Conservation (phyloP, 2,888 invertebrate genomes). For the Nemotelus nigrinus region DNA sequence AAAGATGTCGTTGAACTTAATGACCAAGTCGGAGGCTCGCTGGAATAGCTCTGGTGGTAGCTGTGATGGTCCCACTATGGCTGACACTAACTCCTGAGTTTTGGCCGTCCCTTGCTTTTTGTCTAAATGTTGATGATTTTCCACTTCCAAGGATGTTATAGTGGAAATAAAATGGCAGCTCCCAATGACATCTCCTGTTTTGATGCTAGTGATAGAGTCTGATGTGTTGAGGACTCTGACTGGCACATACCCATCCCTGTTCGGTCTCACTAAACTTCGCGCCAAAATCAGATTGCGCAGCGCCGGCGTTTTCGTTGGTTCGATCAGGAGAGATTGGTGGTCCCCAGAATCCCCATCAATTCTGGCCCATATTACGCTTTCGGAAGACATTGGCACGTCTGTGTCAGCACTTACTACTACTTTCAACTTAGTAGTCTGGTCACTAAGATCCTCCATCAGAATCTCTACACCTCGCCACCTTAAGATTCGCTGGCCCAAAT, state of each 20-base stretch:
- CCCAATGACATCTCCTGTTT: neutral
- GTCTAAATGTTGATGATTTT: neutral
- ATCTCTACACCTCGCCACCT: constrained; percentile 3
- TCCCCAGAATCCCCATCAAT: constrained; percentile 3
- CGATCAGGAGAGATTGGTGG: neutral
- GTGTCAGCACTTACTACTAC: neutral
- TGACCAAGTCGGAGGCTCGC: neutral
- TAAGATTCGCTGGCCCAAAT: constrained; percentile 2
- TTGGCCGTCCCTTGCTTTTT: neutral
- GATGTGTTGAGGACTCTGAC: neutral
- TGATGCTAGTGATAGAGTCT: no score
- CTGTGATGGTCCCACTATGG: neutral
- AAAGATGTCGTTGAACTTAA: neutral
- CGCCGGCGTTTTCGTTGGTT: constrained; percentile 4
- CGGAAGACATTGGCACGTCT: neutral
- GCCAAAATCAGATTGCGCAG: neutral
- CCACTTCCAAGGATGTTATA: neutral
- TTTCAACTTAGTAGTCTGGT: neutral
- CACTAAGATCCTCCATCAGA: constrained; percentile 6
- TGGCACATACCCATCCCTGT: neutral
- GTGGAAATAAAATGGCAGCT: neutral
- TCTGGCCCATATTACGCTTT: constrained; percentile 20
- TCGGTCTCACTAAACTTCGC: neutral
- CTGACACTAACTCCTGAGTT: neutral
- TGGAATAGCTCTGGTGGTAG: neutral